Conservation (phyloP, 2,113 vertebrate genomes). For the Anthoscopus minutus region DNA sequence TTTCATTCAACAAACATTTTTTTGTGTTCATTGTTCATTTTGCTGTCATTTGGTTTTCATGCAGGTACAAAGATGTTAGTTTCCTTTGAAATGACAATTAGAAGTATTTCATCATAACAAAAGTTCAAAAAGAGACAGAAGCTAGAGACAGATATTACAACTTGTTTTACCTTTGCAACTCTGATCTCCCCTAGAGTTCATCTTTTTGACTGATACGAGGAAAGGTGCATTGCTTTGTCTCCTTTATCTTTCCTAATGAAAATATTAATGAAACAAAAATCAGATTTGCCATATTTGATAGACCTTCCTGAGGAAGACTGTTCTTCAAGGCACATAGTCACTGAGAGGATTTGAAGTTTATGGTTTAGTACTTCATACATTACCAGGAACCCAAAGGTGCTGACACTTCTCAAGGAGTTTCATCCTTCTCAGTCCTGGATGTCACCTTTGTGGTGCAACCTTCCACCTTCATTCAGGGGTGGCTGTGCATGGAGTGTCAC, state of each 20-base stretch:
- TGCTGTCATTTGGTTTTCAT: background rate
- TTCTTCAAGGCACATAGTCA: background rate
- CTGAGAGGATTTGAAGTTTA: background rate
- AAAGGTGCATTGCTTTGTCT: background rate
- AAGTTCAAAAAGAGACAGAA: background rate
- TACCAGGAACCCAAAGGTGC: background rate
- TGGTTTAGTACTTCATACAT: background rate
- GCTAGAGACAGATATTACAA: background rate
- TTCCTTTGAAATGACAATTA: background rate
- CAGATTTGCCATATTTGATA: background rate
- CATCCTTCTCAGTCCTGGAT: accelerated
- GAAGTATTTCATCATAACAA: background rate
- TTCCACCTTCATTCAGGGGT: background rate
- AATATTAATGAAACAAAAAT: background rate
- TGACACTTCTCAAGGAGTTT: background rate
- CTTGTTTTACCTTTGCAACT: background rate
- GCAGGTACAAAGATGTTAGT: background rate
- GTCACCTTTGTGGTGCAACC: background rate
- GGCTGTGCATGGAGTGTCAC: background rate
- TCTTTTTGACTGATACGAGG: background rate
- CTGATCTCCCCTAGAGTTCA: background rate
- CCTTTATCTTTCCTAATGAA: background rate
- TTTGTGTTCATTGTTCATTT: background rate
- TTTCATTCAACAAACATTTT: constrained; percentile 13
- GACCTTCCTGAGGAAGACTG: background rate